Percentiles rank a stretch among this genome's conserved stretches.
Evolutionary conservation across 1,140 invertebrate genomes (phyloP).

Genomic region (Nasonia giraulti): DNA sequence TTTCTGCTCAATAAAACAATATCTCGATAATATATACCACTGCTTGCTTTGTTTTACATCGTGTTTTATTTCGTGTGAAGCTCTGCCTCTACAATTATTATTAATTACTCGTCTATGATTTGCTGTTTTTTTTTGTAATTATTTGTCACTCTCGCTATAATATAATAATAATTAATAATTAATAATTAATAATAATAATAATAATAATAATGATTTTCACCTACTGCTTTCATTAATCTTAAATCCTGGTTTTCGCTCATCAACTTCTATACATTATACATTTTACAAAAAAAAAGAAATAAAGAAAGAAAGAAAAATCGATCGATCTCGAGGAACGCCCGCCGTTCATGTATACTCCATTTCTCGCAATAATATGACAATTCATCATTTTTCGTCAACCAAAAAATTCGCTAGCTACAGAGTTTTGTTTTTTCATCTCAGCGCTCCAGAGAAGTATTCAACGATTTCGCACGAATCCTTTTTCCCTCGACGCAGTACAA

Average conservation of each 20-base stretch:
- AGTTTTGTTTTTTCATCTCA: conserved; percentile 7
- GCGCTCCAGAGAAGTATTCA: conserved; percentile 5
- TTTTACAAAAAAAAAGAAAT: conserved; percentile 39
- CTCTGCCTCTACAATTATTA: conserved; percentile 49
- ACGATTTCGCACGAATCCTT: conserved; percentile 48
- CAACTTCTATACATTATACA: conserved; percentile 39
- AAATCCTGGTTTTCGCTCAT: conserved; percentile 30
- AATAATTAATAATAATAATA: conserved; percentile 24
- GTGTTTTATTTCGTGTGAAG: conserved; percentile 35
- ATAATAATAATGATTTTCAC: conserved; percentile 40
- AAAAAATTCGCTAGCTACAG: conserved; percentile 9
- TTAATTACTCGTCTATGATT: conserved; percentile 33
- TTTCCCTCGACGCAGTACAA: background rate
- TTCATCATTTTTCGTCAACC: background rate
- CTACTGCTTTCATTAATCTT: conserved; percentile 37
- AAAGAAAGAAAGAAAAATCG: conserved; percentile 35
- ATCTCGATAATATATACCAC: conserved; percentile 38
- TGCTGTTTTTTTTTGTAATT: conserved; percentile 39
- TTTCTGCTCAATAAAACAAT: conserved; percentile 29
- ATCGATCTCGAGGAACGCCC: conserved; percentile 36
- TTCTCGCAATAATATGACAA: background rate
- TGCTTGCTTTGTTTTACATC: conserved; percentile 47
- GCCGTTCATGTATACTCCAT: background rate
- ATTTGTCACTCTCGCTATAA: conserved; percentile 49
- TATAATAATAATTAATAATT: conserved; percentile 44